A percentile compares a stretch with the other conserved stretches of the same genome.
Evolutionary conservation across 2,888 invertebrate genomes (phyloP).

Genomic region (Lepidochrysops patricia): DNA sequence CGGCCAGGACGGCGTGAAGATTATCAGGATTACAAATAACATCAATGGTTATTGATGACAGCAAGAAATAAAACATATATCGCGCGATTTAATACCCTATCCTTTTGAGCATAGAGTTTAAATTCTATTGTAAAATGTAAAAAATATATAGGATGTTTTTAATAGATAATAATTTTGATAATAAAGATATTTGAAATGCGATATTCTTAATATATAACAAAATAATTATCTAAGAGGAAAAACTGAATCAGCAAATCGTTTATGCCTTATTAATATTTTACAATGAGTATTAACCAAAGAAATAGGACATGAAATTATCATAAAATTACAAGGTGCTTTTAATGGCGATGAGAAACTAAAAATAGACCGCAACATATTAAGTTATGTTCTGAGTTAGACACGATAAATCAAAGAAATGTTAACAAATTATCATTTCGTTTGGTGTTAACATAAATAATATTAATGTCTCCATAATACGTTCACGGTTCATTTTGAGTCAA

Average conservation of each 20-base stretch:
- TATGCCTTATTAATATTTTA: background rate
- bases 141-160: background rate
- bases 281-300: background rate
- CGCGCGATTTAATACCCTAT: background rate
- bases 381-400: background rate
- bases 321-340: background rate
- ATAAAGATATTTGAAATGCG: background rate
- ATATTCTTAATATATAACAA: background rate
- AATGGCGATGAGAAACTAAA: background rate
- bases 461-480: constrained; percentile 25
- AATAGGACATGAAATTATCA: background rate
- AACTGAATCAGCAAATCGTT: background rate
- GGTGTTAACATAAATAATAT: constrained; percentile 24
- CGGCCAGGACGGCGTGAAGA: constrained; percentile 6
- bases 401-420: constrained; percentile 1
- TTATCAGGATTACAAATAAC: constrained; percentile 6
- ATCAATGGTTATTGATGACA: constrained; percentile 13
- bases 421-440: constrained; percentile 18
- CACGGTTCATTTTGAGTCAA: constrained; percentile 23
- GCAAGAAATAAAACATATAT: background rate
- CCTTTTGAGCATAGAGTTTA: background rate
- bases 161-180: background rate
- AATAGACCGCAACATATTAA: background rate
- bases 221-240: background rate
- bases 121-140: background rate